These are phyloP conservation scores for Melieria omissa DNA, from an alignment of 2,888 invertebrate species.

Conservation along the genomic window DNA sequence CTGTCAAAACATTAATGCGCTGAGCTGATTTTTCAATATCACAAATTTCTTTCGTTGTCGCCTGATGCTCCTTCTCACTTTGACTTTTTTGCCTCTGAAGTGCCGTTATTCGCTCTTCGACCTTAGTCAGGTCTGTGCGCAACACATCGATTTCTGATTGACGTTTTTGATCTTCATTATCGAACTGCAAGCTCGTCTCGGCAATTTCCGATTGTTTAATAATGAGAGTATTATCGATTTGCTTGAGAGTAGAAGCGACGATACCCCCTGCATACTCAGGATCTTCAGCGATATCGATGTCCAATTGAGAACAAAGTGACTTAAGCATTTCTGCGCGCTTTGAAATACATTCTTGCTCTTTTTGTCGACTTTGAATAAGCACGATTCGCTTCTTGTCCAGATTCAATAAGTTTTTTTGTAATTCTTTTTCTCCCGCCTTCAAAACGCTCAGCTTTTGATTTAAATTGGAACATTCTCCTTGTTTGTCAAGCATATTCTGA, in stretches of 20 bases:
- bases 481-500: slow-evolving; percentile 66
- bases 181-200: slow-evolving; percentile 51
- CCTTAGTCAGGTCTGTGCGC: slow-evolving; percentile 71
- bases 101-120: slow-evolving; percentile 75
- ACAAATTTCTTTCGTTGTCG: slow-evolving; percentile 71
- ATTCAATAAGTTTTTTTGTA: slow-evolving; percentile 64
- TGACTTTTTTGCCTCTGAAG: slow-evolving; percentile 68
- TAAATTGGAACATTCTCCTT: slow-evolving; percentile 61
- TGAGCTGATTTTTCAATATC: slow-evolving; percentile 72
- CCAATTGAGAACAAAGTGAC: slow-evolving; percentile 52
- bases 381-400: slow-evolving; percentile 57
- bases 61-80: slow-evolving; percentile 70
- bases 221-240: slow-evolving; percentile 53
- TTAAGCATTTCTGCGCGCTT: slow-evolving; percentile 55
- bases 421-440: slow-evolving; percentile 58
- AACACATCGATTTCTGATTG: slow-evolving; percentile 71
- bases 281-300: slow-evolving; percentile 49
- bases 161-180: slow-evolving; percentile 64
- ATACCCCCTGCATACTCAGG: slow-evolving; percentile 50
- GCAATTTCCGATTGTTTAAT: slow-evolving; percentile 56
- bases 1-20: slow-evolving; percentile 67
- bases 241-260: slow-evolving; percentile 58
- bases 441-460: slow-evolving; percentile 54
- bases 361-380: slow-evolving; percentile 56
- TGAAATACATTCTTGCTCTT: slow-evolving; percentile 58